Evolutionary conservation across 2,888 invertebrate species (phyloP), one percentile per base, ranked within the genome.

Genomic region (Drosophila formosana): DNA sequence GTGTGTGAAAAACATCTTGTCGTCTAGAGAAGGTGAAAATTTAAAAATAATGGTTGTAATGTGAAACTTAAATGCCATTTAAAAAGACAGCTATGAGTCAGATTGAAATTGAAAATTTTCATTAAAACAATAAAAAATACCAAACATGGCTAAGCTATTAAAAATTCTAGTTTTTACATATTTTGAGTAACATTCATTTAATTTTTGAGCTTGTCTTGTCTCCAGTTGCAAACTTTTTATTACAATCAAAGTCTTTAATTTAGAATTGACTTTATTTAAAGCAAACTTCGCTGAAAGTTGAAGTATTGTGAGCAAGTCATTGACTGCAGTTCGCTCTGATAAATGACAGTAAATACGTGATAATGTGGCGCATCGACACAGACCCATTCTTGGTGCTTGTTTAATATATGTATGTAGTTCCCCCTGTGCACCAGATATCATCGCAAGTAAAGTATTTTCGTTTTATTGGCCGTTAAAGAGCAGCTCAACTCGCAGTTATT

Each of bases 391-490:
- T 3, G 3, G 0, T 11, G 18, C 30, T 3, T 32, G 3, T 9
- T 49, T 3, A 13, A 9, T 28, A 28, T 28, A n/a, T n/a, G n/a
- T n/a, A n/a, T n/a, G n/a, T n/a, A 28, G 28, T 30, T 30, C 6
- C 30, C 6, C 30, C 7, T 30, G 30, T 7, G 30, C 30, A 6
- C 6, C 28, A 46, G 53, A 56, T 45, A 53, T 43, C 45, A 49
- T 69, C 43, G 57, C 75, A 50, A 62, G 25, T 37, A 0, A 56
- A 47, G 52, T 60, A 56, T 75, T 75, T 71, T 41, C 41, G 32
- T 71, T 75, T 75, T 72, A 75, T 75, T 75, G 75, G 56, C 62
- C 62, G 76, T 72, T 75, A 75, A 75, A 74, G 47, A 26, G 58
- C 26, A 55, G 34, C 46, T 46, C 50, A 39, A 18, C 46, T 18